Evolutionary conservation across 2,113 vertebrate genomes (phyloP), one percentile per base, ranked within the genome.

Genomic region (Sylvicapra grimmia): DNA sequence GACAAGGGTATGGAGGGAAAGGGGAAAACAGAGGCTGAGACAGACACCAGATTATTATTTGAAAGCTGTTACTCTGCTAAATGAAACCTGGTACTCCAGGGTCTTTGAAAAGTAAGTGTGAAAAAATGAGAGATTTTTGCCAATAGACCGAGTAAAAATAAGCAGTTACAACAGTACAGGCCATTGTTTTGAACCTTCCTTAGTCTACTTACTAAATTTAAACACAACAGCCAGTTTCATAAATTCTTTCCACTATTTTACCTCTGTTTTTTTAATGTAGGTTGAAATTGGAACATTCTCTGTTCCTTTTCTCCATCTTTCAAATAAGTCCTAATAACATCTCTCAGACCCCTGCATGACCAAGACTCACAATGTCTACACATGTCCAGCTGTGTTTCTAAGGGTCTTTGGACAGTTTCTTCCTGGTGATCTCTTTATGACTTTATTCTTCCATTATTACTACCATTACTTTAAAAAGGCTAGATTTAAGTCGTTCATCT

Each of bases 61-160:
- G 97, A 98, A 98, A 98, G 25, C 95, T 98, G 33, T 97, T 97
- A 98, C 82, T 92, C 89, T 90, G 92, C 86, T 98, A 98, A 98
- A 98, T 97, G 97, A 98, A 98, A 95, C 72, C 88, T 33, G 83
- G 89, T 61, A 85, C 95, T 97, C 91, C 93, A 3, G 90, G 82
- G 96, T 91, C 97, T 98, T 97, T 97, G 98, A 98, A 98, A 98
- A 98, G 97, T 96, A 98, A 97, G 96, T 97, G 87, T 97, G 94
- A 97, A 31, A 61, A 97, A 98, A 98, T 36, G 75, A 97, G 97
- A 98, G 51, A 95, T 83, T 94, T 97, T 36, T 95, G 98, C 97
- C 98, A 97, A 89, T 4, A 82, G 59, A 87, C 33, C 82, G 29
- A 68, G 61, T 92, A 94, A 98, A 98, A 98, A 98, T 94, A 98